Evolutionary conservation across 2,888 invertebrate genomes (phyloP), one percentile per base, ranked within the genome.

Genomic region (Xylota sylvarum): DNA sequence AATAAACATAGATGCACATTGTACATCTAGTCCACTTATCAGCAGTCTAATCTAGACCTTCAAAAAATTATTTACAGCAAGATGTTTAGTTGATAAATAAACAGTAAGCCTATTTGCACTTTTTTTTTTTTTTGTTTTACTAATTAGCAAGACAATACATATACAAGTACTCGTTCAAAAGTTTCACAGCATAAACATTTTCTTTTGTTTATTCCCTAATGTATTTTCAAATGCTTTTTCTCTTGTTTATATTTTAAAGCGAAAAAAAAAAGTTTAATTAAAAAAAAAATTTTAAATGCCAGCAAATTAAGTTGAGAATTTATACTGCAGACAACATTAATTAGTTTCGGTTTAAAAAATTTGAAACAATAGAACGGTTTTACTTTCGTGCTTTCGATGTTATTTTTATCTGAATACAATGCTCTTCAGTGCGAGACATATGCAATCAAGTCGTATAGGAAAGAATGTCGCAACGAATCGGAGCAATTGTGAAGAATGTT

Each of bases 281-380:
- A 52, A 35, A 23, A 23, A 23, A 23, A 23, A 23, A n/a, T 35
- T 37, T 67, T 1, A 40, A 55, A 55, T 55, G 40, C 5, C 55
- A 40, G 23, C 27, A 69, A 55, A 52, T 55, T 69, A 69, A 69
- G 23, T 52, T 69, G 40, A 14, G 17, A 40, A 30, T 48, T 65
- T 12, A 14, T 14, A 2, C n/a, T 35, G 32, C 19, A 65, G 35
- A 48, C 46, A 35, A 12, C n/a, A 23, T 65, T 46, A 46, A 65
- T 65, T 58, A 35, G 48, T 52, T 60, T 62, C 73, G 40, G 40
- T n/a, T 52, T 7, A 52, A 43, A 7, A n/a, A 23, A 40, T 73
- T 52, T 30, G 40, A 48, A 32, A 73, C 62, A 52, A 73, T 52
- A 58, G 48, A 72, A 58, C 4, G 48, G 10, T 23, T 52, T 17